phyloP scores from a whole-genome alignment of 37 sponge, comb jelly and placozoan genomes.

The Tethya wilhelma region DNA sequence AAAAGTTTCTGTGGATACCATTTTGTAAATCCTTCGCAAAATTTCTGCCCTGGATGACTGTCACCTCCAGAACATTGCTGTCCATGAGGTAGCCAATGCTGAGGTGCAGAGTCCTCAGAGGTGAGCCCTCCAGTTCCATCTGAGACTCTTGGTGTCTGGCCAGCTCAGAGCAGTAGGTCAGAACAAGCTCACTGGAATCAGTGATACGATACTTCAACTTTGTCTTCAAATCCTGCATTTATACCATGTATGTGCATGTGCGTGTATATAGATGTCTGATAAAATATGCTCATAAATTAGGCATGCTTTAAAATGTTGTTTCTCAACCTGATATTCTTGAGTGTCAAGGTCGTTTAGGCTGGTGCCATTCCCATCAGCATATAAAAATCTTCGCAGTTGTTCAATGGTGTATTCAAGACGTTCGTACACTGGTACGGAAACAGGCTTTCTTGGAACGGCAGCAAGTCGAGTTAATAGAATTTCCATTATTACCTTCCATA shows the following conservation, averaged over 20 bases:
- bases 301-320: no score
- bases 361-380: constrained; percentile 63
- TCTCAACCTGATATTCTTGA: constrained; percentile 48
- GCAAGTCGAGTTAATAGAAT: not conserved
- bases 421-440: not conserved
- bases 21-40: not conserved
- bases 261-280: no score
- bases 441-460: constrained; percentile 28
- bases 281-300: no score
- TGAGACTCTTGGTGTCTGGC: no score
- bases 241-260: no score
- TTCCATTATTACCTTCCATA: constrained; percentile 28
- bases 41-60: constrained; percentile 5
- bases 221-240: no score
- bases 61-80: constrained; percentile 5
- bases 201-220: no score
- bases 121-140: no score
- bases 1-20: not conserved
- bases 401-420: constrained; percentile 7
- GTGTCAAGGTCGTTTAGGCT: constrained; percentile 18
- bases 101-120: constrained; percentile 1
- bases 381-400: constrained; percentile 41
- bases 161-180: no score
- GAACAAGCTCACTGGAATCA: no score
- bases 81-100: constrained; percentile 18